Evolutionary conservation across 2,888 invertebrate genomes (phyloP).

Genomic region (Tricholauxania praeusta): DNA sequence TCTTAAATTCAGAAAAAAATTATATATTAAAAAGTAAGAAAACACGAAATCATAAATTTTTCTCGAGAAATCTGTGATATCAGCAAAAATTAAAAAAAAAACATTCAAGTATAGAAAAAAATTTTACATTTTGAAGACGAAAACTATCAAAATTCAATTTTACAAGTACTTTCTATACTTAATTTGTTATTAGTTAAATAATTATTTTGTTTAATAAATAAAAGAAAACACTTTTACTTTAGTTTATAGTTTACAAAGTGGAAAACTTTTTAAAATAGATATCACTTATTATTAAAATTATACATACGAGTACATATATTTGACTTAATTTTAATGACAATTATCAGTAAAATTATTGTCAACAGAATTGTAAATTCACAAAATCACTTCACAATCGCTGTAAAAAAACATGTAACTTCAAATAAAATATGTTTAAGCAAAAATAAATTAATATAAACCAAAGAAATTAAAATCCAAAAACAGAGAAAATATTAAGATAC

Average conservation of each 20-base stretch:
- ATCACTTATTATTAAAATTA: constrained; percentile 5
- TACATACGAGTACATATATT: neutral
- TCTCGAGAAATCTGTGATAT: constrained; percentile 29
- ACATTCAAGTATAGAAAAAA: neutral
- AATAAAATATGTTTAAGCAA: constrained; percentile 12
- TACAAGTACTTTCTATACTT: constrained; percentile 12
- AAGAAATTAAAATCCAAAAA: neutral
- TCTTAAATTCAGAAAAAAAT: neutral
- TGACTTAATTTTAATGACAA: neutral
- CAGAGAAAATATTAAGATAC: too few species aligned
- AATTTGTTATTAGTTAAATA: constrained; percentile 8
- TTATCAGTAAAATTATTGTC: neutral
- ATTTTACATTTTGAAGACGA: constrained; percentile 22
- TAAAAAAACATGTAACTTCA: neutral
- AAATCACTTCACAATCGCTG: constrained; percentile 11
- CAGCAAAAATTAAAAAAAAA: constrained; percentile 13
- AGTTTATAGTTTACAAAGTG: constrained; percentile 13
- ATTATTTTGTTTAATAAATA: neutral
- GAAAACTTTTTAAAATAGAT: constrained; percentile 5
- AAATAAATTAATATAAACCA: constrained; percentile 17
- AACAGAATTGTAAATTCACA: constrained; percentile 5
- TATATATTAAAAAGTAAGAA: neutral
- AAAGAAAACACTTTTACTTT: neutral
- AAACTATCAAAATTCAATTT: constrained; percentile 27
- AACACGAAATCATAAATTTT: constrained; percentile 18